Conservation (phyloP, 30 jellyfish, hydroid and myxozoan species). For the Euphysa ruthae region DNA sequence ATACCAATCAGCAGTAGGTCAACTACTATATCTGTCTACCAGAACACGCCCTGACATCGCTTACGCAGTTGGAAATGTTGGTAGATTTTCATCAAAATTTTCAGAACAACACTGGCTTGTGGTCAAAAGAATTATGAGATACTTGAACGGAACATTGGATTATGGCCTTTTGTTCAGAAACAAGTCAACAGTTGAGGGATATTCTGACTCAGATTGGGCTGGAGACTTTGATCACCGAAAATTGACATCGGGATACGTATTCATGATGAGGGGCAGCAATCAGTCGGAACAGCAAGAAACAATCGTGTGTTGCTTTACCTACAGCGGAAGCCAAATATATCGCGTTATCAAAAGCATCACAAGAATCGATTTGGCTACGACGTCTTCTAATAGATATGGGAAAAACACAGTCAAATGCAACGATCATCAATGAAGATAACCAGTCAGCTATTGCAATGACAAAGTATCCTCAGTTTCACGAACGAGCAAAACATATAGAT, state of each 20-base stretch:
- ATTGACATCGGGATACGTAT: constrained; percentile 37
- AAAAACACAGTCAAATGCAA: background rate
- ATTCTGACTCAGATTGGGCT: constrained; percentile 61
- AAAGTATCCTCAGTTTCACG: constrained; percentile 30
- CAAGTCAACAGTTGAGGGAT: constrained; percentile 5
- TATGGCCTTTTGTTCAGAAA: too few relatives aligned
- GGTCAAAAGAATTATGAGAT: constrained; percentile 51
- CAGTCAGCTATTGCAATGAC: too few relatives aligned
- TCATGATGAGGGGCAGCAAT: constrained; percentile 24
- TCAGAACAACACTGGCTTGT: constrained; percentile 38
- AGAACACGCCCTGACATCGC: constrained; percentile 67
- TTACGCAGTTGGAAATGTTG: constrained; percentile 1
- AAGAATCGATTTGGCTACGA: constrained; percentile 38
- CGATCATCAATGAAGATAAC: background rate
- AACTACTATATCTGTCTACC: constrained; percentile 1
- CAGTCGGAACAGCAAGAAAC: constrained; percentile 39
- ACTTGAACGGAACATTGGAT: constrained; percentile 34
- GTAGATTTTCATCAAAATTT: too few relatives aligned
- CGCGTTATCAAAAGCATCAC: too few relatives aligned
- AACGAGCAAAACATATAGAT: constrained; percentile 38
- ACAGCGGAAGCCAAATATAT: constrained; percentile 50
- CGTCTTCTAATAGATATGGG: constrained; percentile 3
- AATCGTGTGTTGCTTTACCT: constrained; percentile 33
- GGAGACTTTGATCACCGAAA: constrained; percentile 34
- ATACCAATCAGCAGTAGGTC: constrained; percentile 56